phyloP scores from a whole-genome alignment of 2,888 invertebrate genomes.

The Drosophila colorata region DNA sequence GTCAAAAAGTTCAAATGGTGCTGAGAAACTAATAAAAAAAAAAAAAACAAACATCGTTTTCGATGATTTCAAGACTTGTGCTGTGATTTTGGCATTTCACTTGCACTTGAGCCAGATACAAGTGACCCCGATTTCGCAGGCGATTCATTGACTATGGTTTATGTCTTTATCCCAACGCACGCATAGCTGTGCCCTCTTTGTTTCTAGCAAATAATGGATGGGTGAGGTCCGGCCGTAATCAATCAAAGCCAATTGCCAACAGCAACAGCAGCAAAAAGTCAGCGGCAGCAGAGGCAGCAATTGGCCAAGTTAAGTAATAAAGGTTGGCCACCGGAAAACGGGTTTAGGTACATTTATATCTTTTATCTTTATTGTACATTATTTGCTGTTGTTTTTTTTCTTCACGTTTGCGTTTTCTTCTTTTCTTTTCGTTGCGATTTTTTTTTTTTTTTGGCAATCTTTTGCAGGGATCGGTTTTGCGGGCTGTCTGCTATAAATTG shows the following conservation, averaged over 20 bases:
- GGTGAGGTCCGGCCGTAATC: conserved; percentile 62
- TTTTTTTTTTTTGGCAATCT: conserved; percentile 11
- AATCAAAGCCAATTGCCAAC: conserved; percentile 61
- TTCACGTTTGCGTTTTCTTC: conserved; percentile 9
- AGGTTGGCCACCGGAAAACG: conserved; percentile 55
- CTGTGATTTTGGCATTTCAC: conserved; percentile 36
- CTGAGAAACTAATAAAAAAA: conserved; percentile 3
- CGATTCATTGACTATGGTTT: conserved; percentile 36
- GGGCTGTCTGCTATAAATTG: conserved; percentile 61
- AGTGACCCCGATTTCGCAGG: conserved; percentile 62
- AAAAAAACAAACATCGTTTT: background rate
- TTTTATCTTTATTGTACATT: conserved; percentile 15
- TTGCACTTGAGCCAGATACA: conserved; percentile 69
- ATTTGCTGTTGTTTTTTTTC: conserved; percentile 13
- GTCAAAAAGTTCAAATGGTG: conserved; percentile 57
- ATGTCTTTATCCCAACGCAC: conserved; percentile 44
- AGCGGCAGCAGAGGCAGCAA: conserved; percentile 11
- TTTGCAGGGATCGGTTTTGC: conserved; percentile 22
- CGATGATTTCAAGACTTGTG: background rate
- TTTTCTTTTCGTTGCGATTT: background rate
- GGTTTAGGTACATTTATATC: conserved; percentile 32
- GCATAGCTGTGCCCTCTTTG: conserved; percentile 30
- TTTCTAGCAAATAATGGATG: conserved; percentile 56
- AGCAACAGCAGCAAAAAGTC: conserved; percentile 7
- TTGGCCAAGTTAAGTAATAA: conserved; percentile 53